Conservation (phyloP, 2,113 vertebrate genomes). For the Ardeotis arabs region DNA sequence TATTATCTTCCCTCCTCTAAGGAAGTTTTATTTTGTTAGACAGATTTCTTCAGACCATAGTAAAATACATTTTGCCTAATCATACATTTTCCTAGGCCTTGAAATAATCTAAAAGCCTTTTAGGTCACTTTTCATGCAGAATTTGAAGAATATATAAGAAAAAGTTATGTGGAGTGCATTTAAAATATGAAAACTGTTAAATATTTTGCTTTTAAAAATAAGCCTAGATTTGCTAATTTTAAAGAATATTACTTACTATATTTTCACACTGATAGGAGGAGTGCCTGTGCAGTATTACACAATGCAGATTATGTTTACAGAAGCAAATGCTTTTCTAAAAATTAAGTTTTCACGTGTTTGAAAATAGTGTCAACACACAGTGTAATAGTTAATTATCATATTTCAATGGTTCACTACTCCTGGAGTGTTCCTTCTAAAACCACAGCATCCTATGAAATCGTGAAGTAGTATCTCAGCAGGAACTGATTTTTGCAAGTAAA, state of each 20-base stretch:
- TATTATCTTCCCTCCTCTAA: background rate
- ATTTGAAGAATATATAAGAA: background rate
- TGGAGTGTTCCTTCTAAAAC: background rate
- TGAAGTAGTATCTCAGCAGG: background rate
- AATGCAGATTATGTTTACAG: background rate
- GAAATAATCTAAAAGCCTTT: background rate
- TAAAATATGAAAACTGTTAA: background rate
- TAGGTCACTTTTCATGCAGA: background rate
- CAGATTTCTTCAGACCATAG: background rate
- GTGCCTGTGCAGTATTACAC: background rate
- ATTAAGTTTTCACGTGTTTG: background rate
- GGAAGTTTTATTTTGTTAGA: background rate
- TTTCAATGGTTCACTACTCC: background rate
- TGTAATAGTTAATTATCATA: background rate
- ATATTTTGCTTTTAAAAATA: background rate
- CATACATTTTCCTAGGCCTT: background rate
- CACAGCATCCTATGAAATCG: background rate
- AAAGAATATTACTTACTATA: background rate
- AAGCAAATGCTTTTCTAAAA: background rate
- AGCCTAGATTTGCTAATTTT: background rate
- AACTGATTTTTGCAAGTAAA: background rate
- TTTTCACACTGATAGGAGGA: background rate
- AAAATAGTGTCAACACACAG: background rate
- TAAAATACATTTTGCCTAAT: background rate
- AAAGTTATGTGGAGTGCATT: background rate